Evolutionary conservation across 2,888 invertebrate genomes (phyloP), one percentile per base, ranked within the genome.

Genomic region (Apodemia mormo): DNA sequence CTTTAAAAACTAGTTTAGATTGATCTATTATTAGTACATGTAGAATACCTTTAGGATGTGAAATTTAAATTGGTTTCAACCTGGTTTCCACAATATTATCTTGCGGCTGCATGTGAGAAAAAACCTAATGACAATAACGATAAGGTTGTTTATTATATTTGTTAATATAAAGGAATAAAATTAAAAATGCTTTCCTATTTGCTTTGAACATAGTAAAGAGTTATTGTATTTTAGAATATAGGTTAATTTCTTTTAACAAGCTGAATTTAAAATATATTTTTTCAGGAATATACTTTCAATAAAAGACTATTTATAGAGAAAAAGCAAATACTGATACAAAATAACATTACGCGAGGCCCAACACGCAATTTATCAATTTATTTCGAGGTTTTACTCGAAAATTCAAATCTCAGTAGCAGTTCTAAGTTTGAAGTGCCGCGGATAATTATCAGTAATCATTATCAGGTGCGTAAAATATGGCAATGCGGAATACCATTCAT

Each of bases 61-160:
- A 69, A 72, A 73, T 69, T 72, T 70, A 71, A 73, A 73, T 71
- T 71, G 69, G 65, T 71, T 69, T 61, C 66, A 66, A 68, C 67
- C 68, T 58, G 56, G 54, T 70, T 61, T 40, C 30, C 65, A 29
- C 43, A 43, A 12, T 30, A 52, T 22, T 40, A 30, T 61, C 45
- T 49, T 14, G 58, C 7, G 64, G 61, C 33, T 33, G 37, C 61
- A 64, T 33, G n/a, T 30, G 14, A 73, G 69, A 68, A 37, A 69
- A 14, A 54, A 67, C 70, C 68, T 65, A 66, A 58, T 45, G 0
- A 1, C 7, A 0, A 10, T 33, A 2, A 5, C 0, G 37, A 58
- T 73, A 72, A 70, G 56, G 65, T 68, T 68, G 30, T 52, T 29
- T 69, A 12, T 71, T 56, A 64, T 6, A 37, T 58, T 12, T 58